Evolutionary conservation across 2,113 vertebrate species (phyloP).

Genomic region (Pelecanus crispus): DNA sequence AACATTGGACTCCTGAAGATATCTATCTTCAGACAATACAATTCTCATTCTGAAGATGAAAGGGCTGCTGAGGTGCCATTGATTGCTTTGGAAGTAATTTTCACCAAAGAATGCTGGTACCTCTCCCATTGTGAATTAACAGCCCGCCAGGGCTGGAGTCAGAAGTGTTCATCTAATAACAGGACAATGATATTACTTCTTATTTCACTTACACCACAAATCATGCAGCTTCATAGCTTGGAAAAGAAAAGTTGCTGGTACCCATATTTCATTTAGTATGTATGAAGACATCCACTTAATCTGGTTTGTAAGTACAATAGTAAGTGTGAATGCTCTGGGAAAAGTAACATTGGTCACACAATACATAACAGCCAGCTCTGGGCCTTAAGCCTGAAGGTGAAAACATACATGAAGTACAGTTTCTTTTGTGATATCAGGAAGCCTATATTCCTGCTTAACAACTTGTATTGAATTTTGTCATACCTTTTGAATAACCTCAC

Average conservation of each 20-base stretch:
- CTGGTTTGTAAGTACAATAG: not conserved
- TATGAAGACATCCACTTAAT: not conserved
- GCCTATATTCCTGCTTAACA: not conserved
- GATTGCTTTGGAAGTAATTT: constrained; percentile 40
- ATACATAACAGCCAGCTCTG: not conserved
- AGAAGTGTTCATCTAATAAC: not conserved
- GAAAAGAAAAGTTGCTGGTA: not conserved
- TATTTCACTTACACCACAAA: constrained; percentile 20
- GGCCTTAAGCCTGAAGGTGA: not conserved
- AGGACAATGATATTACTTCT: constrained; percentile 1
- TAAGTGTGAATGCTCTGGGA: not conserved
- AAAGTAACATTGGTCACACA: not conserved
- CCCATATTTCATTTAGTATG: not conserved
- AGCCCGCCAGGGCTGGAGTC: not conserved
- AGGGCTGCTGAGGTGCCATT: constrained; percentile 2
- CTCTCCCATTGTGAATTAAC: constrained; percentile 6
- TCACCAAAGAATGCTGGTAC: constrained; percentile 21
- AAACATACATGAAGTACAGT: not conserved
- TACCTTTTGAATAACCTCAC: not conserved
- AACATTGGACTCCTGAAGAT: constrained; percentile 11
- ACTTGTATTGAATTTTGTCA: not conserved
- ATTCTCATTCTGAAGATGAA: constrained; percentile 1
- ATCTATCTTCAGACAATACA: not conserved
- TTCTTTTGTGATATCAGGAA: not conserved
- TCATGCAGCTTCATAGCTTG: not conserved